Evolutionary conservation across 2,888 invertebrate genomes (phyloP), one percentile per base, ranked within the genome.

Genomic region (Dichetophora obliterata): DNA sequence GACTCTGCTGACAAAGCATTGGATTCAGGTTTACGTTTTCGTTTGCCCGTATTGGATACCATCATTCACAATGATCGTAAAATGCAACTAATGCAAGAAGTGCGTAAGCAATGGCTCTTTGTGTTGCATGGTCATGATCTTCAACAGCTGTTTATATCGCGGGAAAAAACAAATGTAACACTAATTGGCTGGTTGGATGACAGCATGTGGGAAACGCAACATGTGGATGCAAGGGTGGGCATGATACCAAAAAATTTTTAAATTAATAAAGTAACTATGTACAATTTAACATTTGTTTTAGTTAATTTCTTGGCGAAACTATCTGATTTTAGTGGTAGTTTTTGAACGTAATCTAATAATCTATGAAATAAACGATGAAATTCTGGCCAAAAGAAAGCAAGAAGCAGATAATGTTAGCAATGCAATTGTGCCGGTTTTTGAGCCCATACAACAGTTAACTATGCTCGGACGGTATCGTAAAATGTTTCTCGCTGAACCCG

Each of bases 31-130:
- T 82, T 87, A 37, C 84, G 84, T 65, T 85, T 88, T 63, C 81
- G 78, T 19, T 75, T 87, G 61, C 88, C 88, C 3, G 87, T 88
- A 50, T 82, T 86, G 82, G 88, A 88, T 80, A 83, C 88, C 81
- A 81, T 84, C 54, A 75, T 88, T 57, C 81, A 81, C 5, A 82
- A 82, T 63, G 82, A 86, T 70, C 81, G 80, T 0, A 82, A 81
- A 6, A 19, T 86, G 19, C 82, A 82, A 63, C 77, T 88, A 9
- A 78, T 88, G 48, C 85, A 83, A 54, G 86, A 86, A 22, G 69
- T 77, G n/a, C 77, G 81, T 4, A 82, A 82, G 5, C 83, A 86
- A 48, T 68, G 84, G 68, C 43, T 88, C 9, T 83, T 85, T 69
- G 61, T 88, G 65, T 76, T 88, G 11, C 87, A 88, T 72, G 88